Evolutionary conservation across 2,888 invertebrate species (phyloP), one percentile per base, ranked within the genome.

Genomic region (Drosophila demipolita): DNA sequence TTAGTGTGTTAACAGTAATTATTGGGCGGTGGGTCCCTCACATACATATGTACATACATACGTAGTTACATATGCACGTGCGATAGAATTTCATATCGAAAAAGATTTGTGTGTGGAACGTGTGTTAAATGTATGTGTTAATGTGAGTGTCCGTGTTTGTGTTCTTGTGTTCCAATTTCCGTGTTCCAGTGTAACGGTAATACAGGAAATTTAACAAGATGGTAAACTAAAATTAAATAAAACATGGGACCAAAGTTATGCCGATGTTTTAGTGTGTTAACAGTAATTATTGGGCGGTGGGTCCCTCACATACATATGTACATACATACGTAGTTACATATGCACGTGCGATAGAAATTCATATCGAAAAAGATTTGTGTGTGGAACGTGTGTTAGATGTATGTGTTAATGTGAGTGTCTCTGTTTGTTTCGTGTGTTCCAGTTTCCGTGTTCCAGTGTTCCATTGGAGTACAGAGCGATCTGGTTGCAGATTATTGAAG

Each of bases 11-110:
- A 60, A 73, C 72, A 65, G 67, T 81, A 68, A 72, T 72, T 68
- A 54, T 73, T 66, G 77, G 76, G 77, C 77, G 77, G 77, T 77
- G 80, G 80, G 80, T 75, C 78, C 48, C 68, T 78, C 61, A 65
- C 66, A 71, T 75, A 75, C 70, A 60, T 63, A 73, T 36, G 40
- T 54, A 26, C n/a, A 35, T 48, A 38, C 35, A 26, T 26, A 38
- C 29, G 36, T 38, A 38, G 23, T 9, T 60, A 36, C 23, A 50
- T 69, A 50, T 68, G 50, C 48, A 68, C 20, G 36, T 57, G 38
- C 35, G 36, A 61, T 50, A 55, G 33, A 38, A 26, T 55, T 64
- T 66, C 23, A 57, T 64, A 71, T 32, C 26, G 12, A 53, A 49
- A 15, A 20, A 33, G 26, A 11, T 53, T 7, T 38, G n/a, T 29